Percentiles rank a stretch among this genome's conserved stretches.
Evolutionary conservation across 2,888 invertebrate genomes (phyloP).

Genomic region (Seira musarum): DNA sequence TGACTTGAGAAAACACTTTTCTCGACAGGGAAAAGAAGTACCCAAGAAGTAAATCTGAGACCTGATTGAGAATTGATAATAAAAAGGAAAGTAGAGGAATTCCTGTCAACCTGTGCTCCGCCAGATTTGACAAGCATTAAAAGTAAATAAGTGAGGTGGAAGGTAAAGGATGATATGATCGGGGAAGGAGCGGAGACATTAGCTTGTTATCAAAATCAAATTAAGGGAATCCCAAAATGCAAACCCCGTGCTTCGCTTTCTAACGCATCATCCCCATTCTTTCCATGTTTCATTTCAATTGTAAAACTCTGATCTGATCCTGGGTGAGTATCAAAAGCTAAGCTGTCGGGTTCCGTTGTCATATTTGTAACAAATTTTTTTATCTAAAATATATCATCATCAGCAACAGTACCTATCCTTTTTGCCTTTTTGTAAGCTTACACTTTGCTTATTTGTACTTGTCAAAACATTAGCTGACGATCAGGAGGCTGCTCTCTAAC

Average conservation of each 20-base stretch:
- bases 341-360: neutral
- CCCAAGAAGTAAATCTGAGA: too few relatives aligned
- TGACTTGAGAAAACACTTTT: too few relatives aligned
- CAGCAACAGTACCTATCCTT: neutral
- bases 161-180: conserved; percentile 49
- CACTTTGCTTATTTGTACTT: conserved; percentile 42
- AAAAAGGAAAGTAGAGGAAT: too few relatives aligned
- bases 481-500: neutral
- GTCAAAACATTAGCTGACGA: conserved; percentile 50
- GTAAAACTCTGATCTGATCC: neutral
- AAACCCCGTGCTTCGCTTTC: neutral
- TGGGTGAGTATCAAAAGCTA: too few relatives aligned
- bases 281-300: conserved; percentile 11
- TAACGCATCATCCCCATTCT: neutral
- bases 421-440: too few relatives aligned
- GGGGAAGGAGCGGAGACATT: conserved; percentile 61
- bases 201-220: conserved; percentile 70
- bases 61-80: too few relatives aligned
- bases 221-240: conserved; percentile 61
- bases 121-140: conserved; percentile 41
- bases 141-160: conserved; percentile 51
- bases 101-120: conserved; percentile 32
- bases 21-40: too few relatives aligned
- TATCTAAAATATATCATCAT: neutral
- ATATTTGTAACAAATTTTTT: conserved; percentile 18